Evolutionary conservation across 1,140 invertebrate species (phyloP), one percentile per base, ranked within the genome.

Genomic region (Ericerus pela): DNA sequence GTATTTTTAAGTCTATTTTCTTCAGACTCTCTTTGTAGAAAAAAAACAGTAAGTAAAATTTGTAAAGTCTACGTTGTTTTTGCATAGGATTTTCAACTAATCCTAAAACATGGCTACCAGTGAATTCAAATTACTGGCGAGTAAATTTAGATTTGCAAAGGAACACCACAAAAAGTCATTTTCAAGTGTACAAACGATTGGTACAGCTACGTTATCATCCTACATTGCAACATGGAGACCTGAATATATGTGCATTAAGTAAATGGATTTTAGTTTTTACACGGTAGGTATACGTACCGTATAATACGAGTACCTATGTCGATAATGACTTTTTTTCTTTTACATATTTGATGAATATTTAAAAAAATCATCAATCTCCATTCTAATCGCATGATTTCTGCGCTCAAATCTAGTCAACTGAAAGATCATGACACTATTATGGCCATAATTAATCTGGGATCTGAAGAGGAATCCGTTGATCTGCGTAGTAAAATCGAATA

Each of bases 21-120:
- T n/a, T n/a, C n/a, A n/a, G n/a, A n/a, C n/a, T n/a, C n/a, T n/a
- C n/a, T n/a, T n/a, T n/a, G n/a, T n/a, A n/a, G n/a, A n/a, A n/a
- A n/a, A n/a, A n/a, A n/a, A n/a, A n/a, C n/a, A n/a, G n/a, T n/a
- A n/a, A n/a, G n/a, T n/a, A n/a, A n/a, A n/a, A n/a, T n/a, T n/a
- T n/a, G n/a, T n/a, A n/a, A n/a, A n/a, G n/a, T n/a, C n/a, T n/a
- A n/a, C n/a, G n/a, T n/a, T n/a, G n/a, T n/a, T n/a, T n/a, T n/a
- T n/a, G n/a, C n/a, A n/a, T n/a, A 76, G 77, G 79, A 58, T 85
- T 85, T 63, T 77, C 78, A 2, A 72, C 67, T 0, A 75, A 67
- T 8, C 63, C 71, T 0, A 71, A 63, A 1, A 78, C 82, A 0
- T 88, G 84, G 81, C 65, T 88, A 14, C 83, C 84, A 1, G 66